These are phyloP conservation scores for Cladorhizidae sp. DNA, from an alignment of 37 sponge, comb jelly and placozoan genomes.

Conservation along the genomic window DNA sequence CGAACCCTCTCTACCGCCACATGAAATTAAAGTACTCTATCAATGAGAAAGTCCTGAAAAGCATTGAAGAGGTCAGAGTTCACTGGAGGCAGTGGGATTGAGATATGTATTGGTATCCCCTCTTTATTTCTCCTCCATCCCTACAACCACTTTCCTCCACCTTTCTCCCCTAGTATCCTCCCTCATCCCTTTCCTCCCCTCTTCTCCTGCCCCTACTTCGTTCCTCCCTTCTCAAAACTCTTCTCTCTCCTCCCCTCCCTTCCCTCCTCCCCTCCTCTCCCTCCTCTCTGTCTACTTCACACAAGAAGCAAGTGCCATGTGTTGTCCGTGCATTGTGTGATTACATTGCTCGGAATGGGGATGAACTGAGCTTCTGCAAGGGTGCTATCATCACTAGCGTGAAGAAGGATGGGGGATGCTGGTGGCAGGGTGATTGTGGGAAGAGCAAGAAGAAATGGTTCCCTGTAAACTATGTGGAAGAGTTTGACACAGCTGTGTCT, in stretches of 20 bases:
- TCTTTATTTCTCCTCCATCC: too few relatives aligned
- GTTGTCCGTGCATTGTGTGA: slow-evolving; percentile 83
- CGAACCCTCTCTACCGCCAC: slow-evolving; percentile 92
- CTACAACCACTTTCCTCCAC: neutral
- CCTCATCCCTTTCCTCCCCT: neutral
- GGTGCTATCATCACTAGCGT: slow-evolving; percentile 94
- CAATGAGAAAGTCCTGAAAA: slow-evolving; percentile 87
- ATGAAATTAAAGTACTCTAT: slow-evolving; percentile 96
- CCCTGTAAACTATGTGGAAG: slow-evolving; percentile 90
- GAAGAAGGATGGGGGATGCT: slow-evolving; percentile 83
- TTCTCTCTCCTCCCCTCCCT: neutral
- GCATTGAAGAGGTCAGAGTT: slow-evolving; percentile 61
- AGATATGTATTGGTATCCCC: neutral
- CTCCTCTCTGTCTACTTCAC: slow-evolving; percentile 57
- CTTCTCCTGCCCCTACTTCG: neutral
- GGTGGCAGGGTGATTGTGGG: slow-evolving; percentile 84
- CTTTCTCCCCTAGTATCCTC: too few relatives aligned
- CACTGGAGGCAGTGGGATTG: neutral
- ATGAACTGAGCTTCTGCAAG: slow-evolving; percentile 90
- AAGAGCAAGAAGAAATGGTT: slow-evolving; percentile 65
- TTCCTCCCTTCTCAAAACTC: neutral
- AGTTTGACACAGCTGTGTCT: slow-evolving; percentile 46
- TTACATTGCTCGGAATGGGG: slow-evolving; percentile 73
- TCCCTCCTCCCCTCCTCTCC: too few relatives aligned
- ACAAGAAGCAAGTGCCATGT: slow-evolving; percentile 45